Conservation (phyloP, 2,888 invertebrate genomes). For the Chaetoderma sp. region DNA sequence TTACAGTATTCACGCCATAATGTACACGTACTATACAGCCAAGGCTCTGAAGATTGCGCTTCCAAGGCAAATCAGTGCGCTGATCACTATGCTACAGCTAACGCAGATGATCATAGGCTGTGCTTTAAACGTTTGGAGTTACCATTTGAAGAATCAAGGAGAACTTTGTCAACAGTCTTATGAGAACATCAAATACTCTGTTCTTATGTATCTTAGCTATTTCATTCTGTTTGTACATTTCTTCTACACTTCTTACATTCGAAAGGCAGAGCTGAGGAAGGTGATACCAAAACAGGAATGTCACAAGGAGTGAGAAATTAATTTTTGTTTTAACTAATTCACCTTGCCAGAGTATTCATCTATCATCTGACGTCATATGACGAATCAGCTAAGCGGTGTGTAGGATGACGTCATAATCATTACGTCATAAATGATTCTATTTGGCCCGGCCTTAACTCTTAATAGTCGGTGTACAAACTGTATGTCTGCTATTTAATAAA, state of each 20-base stretch:
- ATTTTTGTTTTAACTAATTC: too few species aligned
- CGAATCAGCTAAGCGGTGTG: too few species aligned
- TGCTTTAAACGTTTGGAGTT: slow-evolving; percentile 87
- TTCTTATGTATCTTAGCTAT: slow-evolving; percentile 56
- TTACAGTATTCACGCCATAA: slow-evolving; percentile 70
- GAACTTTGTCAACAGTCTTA: slow-evolving; percentile 69
- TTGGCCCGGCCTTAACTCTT: too few species aligned
- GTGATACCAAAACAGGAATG: too few species aligned
- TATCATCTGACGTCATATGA: too few species aligned
- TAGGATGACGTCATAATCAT: too few species aligned
- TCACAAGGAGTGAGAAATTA: too few species aligned
- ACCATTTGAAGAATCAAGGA: slow-evolving; percentile 52
- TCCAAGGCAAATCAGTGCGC: slow-evolving; percentile 82
- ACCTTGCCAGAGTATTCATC: too few species aligned
- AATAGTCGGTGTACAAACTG: too few species aligned
- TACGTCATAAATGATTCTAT: too few species aligned
- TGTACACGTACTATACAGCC: slow-evolving; percentile 70
- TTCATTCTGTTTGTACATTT: slow-evolving; percentile 54
- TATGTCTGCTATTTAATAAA: too few species aligned
- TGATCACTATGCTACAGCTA: slow-evolving; percentile 88
- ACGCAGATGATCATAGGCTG: slow-evolving; percentile 95
- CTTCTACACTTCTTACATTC: slow-evolving; percentile 48
- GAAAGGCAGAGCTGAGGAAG: neutral
- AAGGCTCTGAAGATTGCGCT: slow-evolving; percentile 60
- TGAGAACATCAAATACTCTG: slow-evolving; percentile 61